These are phyloP conservation scores for Drosophila ustulata DNA, from an alignment of 2,888 invertebrate species.

Conservation along the genomic window DNA sequence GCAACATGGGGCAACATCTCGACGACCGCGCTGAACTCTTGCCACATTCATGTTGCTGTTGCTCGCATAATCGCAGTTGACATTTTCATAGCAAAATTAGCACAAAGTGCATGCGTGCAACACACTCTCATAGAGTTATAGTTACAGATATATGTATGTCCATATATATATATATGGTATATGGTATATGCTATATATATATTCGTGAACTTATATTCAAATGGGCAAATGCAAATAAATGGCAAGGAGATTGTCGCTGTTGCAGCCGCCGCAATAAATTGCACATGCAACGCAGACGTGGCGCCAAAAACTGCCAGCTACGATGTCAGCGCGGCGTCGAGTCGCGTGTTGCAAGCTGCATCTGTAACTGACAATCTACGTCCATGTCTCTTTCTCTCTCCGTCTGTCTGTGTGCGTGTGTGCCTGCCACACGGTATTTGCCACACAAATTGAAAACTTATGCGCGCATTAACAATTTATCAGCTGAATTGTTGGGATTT, in stretches of 20 bases:
- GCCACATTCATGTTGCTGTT: conserved; percentile 11
- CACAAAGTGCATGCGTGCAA: conserved; percentile 68
- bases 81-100: conserved; percentile 75
- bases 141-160: background rate
- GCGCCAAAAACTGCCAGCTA: conserved; percentile 74
- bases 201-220: conserved; percentile 56
- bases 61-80: conserved; percentile 70
- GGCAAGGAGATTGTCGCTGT: conserved; percentile 71
- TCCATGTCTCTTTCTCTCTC: background rate
- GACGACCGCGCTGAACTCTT: conserved; percentile 41
- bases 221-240: conserved; percentile 75
- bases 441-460: conserved; percentile 79
- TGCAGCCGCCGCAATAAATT: conserved; percentile 71
- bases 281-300: conserved; percentile 72
- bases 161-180: background rate
- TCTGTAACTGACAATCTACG: conserved; percentile 41
- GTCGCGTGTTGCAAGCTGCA: conserved; percentile 58
- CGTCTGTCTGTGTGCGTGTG: conserved; percentile 22
- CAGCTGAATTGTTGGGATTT: conserved; percentile 69
- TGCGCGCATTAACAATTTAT: conserved; percentile 79
- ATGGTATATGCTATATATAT: conserved; percentile 34
- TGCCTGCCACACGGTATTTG: conserved; percentile 61
- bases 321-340: conserved; percentile 58
- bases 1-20: conserved; percentile 45
- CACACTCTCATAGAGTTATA: conserved; percentile 9